Evolutionary conservation across 2,888 invertebrate genomes (phyloP), one percentile per base, ranked within the genome.

Genomic region (Dermolepida albohirtum): DNA sequence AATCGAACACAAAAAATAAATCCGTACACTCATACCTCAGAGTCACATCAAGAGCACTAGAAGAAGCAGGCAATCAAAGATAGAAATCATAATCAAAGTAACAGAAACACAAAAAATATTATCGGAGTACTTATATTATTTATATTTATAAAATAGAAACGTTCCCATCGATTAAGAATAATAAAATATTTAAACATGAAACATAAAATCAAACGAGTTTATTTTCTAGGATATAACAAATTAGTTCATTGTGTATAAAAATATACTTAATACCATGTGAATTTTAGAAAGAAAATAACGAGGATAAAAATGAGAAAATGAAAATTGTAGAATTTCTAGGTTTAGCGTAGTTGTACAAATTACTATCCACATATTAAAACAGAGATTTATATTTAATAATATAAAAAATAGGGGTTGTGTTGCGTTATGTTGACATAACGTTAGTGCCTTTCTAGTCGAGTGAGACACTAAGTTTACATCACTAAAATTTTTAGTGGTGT

Each of bases 381-480:
- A 81, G 79, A 82, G 79, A 80, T 80, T 80, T 81, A 81, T 82
- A 81, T 81, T 81, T 82, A 81, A 80, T 81, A 62, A 81, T 69
- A 79, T 77, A 76, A 71, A 74, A 74, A 79, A 81, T 82, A 82
- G 82, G 83, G 83, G 83, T 83, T 83, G 83, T 83, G 83, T 83
- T 81, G 75, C 77, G 77, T 77, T 78, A 75, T 74, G 70, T 68
- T 76, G 67, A 69, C 75, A 82, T 82, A 80, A 82, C 82, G 82
- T 82, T 82, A 83, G 83, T 83, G 83, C 83, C 83, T 83, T 83
- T 81, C 80, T 81, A 82, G 81, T 82, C 81, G 83, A 83, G 82
- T 83, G 83, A 83, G 82, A 83, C 82, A 82, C 79, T 79, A 80
- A 67, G 73, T 70, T 73, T 73, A 73, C 67, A 66, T 65, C 65